Base-by-base conservation (phyloP, 2,797 vertebrate genomes). In the Phalanger gymnotis region DNA sequence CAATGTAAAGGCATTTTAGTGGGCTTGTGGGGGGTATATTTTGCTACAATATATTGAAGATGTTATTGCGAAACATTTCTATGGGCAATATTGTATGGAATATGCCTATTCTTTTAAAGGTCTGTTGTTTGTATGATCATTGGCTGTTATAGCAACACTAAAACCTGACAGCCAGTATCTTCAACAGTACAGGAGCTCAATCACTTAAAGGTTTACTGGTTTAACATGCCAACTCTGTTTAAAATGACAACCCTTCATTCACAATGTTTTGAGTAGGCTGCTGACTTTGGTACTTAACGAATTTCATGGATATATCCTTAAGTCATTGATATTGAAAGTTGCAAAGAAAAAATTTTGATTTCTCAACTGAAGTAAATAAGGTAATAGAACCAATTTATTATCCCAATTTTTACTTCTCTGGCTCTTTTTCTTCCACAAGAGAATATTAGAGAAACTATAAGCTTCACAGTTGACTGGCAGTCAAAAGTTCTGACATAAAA, bases 391-490 rank as follows among this genome's bases (percentile, higher is more conserved):
- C 22, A 87, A 0, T 87, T 51, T 47, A 22, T 25, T 47, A 31
- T 12, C 40, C 25, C 40, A 87, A 3, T 81, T 47, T n/a, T 81
- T 40, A 73, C n/a, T 19, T 81, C 9, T 81, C 14, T 73, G n/a
- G 22, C 11, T 81, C 10, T 51, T 47, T 47, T 51, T 27, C 73
- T 10, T 51, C 40, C 27, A 51, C 40, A 87, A 51, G 73, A 47
- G 22, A 87, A 87, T 0, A 10, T 47, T 22, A 87, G 40, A 87
- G 22, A 87, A 25, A 27, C 40, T 87, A 51, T 28, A 27, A 51
- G 73, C 1, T 87, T 87, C 25, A 51, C 25, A 12, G 56, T 97
- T 92, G 87, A 89, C 4, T 61, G 81, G 40, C 40, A 96, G n/a
- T 90, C 22, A 93, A 93, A 93, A 90, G 93, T 94, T 40, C 53